Base-by-base conservation (phyloP, 2,797 vertebrate genomes). In the Schizopygopsis malacanthus region DNA sequence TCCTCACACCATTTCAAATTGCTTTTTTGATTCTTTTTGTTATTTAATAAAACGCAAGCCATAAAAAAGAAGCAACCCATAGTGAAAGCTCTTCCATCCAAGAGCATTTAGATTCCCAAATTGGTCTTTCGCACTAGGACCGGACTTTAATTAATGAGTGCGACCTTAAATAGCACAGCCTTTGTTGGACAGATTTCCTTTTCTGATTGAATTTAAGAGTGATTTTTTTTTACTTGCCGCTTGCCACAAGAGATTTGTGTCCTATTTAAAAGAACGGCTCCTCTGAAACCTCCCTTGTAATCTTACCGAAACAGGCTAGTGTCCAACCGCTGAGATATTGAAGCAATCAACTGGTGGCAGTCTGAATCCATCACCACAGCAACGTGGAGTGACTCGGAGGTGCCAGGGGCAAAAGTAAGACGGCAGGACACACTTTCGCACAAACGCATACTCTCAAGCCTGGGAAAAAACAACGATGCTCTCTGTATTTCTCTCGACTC, bases 81-180 rank as follows among this genome's bases (percentile, higher is more conserved):
- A 82, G 33, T 25, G 3, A 37, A 47, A 28, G 22, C 78, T 43
- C 69, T 83, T 52, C 41, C 22, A 6, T 43, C 56, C 20, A 78
- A 85, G 59, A 87, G 83, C 86, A 71, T 71, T 82, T 81, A 87
- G 63, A 88, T 88, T 90, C 87, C 91, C 79, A 91, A 91, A 92
- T 86, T 89, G 87, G 82, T 47, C 81, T 88, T 81, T 83, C 70
- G n/a, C 25, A 81, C 87, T 87, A 90, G 67, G 80, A 88, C 86
- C 85, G 56, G 82, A n/a, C 86, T 92, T 92, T 90, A 90, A 92
- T 93, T 93, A 92, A 92, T 85, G 87, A 89, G 37, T 12, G 76
- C 79, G 71, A 79, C 84, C 65, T 89, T 91, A 90, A 90, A 90
- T 89, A 90, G 87, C 47, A 72, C 47, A 16, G 50, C 82, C 85